A percentile compares a stretch with the other conserved stretches of the same genome.
These are phyloP conservation scores for Brachymystax lenok DNA, from an alignment of 2,797 vertebrate species.

Conservation along the genomic window DNA sequence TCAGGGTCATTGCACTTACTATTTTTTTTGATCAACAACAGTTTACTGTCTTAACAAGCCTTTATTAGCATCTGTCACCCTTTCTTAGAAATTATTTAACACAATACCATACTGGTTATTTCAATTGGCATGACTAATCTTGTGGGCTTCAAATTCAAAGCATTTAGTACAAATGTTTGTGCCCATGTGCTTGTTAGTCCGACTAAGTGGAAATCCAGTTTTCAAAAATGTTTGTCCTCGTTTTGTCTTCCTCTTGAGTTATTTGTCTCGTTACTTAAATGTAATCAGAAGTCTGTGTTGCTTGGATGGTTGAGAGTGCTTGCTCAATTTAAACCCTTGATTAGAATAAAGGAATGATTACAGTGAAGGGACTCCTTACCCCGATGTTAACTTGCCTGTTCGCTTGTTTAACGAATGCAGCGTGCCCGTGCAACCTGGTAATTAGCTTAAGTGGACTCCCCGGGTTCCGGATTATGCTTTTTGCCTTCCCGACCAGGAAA, in stretches of 20 bases:
- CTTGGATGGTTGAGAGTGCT: conserved; percentile 42
- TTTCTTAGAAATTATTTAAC: neutral
- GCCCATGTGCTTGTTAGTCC: conserved; percentile 21
- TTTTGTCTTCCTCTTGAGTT: conserved; percentile 16
- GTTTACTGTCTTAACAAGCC: neutral
- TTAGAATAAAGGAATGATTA: conserved; percentile 59
- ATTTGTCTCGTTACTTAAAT: conserved; percentile 31
- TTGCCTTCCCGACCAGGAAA: conserved; percentile 34
- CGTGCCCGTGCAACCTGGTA: conserved; percentile 49
- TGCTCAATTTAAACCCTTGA: conserved; percentile 46
- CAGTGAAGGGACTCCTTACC: conserved; percentile 45
- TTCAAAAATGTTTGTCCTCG: neutral
- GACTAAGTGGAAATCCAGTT: conserved; percentile 22
- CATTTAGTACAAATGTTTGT: conserved; percentile 15
- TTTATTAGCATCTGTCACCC: neutral
- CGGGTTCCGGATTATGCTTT: conserved; percentile 42
- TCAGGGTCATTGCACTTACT: conserved; percentile 13
- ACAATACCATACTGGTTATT: neutral
- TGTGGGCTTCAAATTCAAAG: neutral
- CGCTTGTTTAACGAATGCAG: conserved; percentile 45
- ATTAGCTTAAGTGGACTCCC: conserved; percentile 64
- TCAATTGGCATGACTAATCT: conserved; percentile 1
- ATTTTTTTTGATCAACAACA: neutral
- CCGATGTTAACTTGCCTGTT: conserved; percentile 35
- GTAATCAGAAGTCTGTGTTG: conserved; percentile 46